Conservation (phyloP, 2,113 vertebrate genomes). For the Coregonus clupeaformis region DNA sequence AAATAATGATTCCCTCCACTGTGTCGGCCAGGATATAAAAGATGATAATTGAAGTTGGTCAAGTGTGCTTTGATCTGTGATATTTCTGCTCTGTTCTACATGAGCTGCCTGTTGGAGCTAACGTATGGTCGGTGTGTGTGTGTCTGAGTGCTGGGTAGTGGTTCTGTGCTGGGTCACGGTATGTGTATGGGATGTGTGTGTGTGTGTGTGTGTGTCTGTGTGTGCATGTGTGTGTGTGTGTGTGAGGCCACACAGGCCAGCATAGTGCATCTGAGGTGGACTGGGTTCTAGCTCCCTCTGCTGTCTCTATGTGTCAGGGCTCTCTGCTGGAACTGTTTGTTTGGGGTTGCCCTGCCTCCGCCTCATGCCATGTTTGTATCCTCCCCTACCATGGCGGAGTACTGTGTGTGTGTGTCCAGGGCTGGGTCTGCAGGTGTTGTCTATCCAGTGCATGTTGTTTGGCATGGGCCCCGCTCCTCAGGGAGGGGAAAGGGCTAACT, state of each 20-base stretch:
- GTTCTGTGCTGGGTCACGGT: background rate
- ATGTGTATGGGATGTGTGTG: slow-evolving; percentile 8
- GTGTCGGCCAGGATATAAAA: slow-evolving; percentile 34
- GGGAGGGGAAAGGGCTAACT: slow-evolving; percentile 36
- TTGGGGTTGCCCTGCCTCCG: slow-evolving; percentile 6
- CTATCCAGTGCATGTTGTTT: slow-evolving; percentile 27
- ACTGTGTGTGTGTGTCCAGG: slow-evolving; percentile 12
- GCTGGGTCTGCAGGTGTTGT: slow-evolving; percentile 16
- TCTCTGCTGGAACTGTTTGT: background rate
- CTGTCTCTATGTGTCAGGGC: slow-evolving; percentile 21
- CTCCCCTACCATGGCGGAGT: background rate
- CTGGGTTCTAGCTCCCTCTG: slow-evolving; percentile 45
- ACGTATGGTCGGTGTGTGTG: background rate
- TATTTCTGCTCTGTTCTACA: slow-evolving; percentile 32
- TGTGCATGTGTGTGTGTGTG: slow-evolving; percentile 4
- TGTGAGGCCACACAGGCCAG: background rate
- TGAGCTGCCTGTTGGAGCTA: slow-evolving; percentile 13
- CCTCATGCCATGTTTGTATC: slow-evolving; percentile 29
- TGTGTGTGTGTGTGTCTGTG: slow-evolving; percentile 1
- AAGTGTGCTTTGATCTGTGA: slow-evolving; percentile 53
- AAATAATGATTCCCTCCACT: slow-evolving; percentile 39
- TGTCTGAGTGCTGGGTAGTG: background rate
- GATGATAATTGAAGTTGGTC: slow-evolving; percentile 57
- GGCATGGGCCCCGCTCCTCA: slow-evolving; percentile 53
- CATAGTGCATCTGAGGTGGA: background rate